These are phyloP conservation scores for Anabacerthia variegaticeps DNA, from an alignment of 2,797 vertebrate species.

Conservation along the genomic window DNA sequence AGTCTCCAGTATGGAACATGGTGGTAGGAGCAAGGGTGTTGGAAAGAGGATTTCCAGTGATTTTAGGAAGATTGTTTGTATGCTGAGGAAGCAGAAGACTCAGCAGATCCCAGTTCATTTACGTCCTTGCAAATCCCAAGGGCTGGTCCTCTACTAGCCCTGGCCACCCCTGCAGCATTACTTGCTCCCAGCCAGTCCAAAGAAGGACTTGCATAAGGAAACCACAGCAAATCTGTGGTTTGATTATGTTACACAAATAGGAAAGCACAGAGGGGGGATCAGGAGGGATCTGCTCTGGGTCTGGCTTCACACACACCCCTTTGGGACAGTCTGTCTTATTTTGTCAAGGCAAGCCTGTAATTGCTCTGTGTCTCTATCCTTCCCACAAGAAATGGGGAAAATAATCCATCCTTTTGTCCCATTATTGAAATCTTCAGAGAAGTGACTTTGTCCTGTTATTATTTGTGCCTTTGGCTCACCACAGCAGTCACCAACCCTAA, in stretches of 20 bases:
- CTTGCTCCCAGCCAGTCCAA: background rate
- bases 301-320: background rate
- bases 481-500: background rate
- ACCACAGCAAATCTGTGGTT: background rate
- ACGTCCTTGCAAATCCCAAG: background rate
- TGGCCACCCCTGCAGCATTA: background rate
- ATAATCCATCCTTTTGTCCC: background rate
- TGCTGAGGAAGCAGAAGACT: background rate
- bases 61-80: background rate
- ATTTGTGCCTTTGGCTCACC: background rate
- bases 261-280: background rate
- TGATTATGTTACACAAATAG: fast-evolving
- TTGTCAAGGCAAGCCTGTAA: background rate
- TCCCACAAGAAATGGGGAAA: background rate
- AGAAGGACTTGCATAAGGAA: background rate
- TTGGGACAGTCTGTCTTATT: background rate
- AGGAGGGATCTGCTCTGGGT: background rate
- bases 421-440: background rate
- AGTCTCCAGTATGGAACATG: fast-evolving
- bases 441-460: background rate
- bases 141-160: background rate
- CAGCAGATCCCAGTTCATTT: background rate
- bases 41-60: background rate
- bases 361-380: background rate
- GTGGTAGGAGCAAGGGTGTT: fast-evolving